Base-by-base conservation (phyloP, 2,888 invertebrate species). In the Lochmaea crataegi region DNA sequence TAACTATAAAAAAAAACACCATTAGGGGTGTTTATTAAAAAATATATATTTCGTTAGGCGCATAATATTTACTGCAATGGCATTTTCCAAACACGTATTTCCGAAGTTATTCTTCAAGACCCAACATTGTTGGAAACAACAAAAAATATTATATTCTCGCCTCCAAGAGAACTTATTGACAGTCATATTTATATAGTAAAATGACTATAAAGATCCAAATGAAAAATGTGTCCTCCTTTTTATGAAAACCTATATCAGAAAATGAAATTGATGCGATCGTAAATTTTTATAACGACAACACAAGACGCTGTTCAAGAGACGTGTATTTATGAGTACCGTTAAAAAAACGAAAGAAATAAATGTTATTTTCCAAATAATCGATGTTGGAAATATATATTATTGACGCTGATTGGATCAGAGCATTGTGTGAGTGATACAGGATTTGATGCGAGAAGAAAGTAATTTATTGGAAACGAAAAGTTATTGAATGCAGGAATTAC, bases 201-300 rank as follows among this genome's bases (percentile, higher is more conserved):
- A 32, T 60, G 38, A 38, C 38, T n/a, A 38, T 60, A 60, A 60
- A 60, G 14, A 60, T 60, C 60, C 4, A 38, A 60, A 60, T 60
- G 60, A 32, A 60, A 60, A 14, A 58, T n/a, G 58, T 38, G 6
- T 60, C n/a, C 58, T 22, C 11, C 14, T 14, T 32, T 58, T n/a
- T 32, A 60, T 60, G n/a, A 60, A 60, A 60, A 60, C 58, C 9
- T 38, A 32, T 60, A 60, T 60, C 14, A 38, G 38, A 32, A 60
- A 60, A 38, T 9, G 60, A 60, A 60, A 60, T 60, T 60, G 38
- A 60, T 60, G 60, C 9, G 32, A n/a, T 38, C 38, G 18, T 60
- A 60, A 38, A 60, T 60, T 32, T 60, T 60, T 60, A 60, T 60
- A 60, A 60, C 58, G 58, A 58, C 60, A 60, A n/a, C 60, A n/a